Conservation (phyloP, 2,888 invertebrate species). For the Cephus nigrinus region DNA sequence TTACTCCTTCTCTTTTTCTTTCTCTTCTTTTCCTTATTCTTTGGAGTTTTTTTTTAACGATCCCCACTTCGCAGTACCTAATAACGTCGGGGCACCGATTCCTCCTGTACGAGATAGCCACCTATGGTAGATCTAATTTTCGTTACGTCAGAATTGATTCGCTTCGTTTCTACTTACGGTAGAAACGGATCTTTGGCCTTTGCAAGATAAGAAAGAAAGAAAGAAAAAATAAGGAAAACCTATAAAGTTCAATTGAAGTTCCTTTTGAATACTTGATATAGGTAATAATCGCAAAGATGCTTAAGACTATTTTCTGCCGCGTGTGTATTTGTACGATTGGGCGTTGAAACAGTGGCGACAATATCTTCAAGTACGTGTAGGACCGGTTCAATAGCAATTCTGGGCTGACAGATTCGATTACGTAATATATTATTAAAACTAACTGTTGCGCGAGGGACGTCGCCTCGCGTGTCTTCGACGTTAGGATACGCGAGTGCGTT, state of each 20-base stretch:
- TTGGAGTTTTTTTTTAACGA: neutral
- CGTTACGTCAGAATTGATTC: conserved; percentile 36
- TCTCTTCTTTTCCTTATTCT: neutral
- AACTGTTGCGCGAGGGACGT: neutral
- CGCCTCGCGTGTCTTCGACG: neutral
- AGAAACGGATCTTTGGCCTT: conserved; percentile 40
- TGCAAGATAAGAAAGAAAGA: conserved; percentile 20
- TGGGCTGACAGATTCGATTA: conserved; percentile 10
- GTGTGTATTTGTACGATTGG: conserved; percentile 42
- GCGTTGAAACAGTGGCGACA: conserved; percentile 43
- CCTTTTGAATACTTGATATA: conserved; percentile 52
- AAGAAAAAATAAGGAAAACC: conserved; percentile 31
- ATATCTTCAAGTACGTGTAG: conserved; percentile 42
- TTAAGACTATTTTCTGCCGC: conserved; percentile 53
- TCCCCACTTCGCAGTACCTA: neutral
- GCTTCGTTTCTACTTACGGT: conserved; percentile 30
- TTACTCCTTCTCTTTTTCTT: neutral
- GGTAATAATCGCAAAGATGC: conserved; percentile 45
- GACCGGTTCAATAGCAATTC: conserved; percentile 23
- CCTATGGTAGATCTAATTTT: conserved; percentile 16
- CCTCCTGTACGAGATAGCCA: conserved; percentile 32
- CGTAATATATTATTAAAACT: neutral
- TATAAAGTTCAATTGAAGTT: conserved; percentile 56
- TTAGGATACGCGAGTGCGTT: neutral
- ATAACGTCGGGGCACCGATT: conserved; percentile 27